These are phyloP conservation scores for Nemotelus pantherinus DNA, from an alignment of 2,888 invertebrate species.

Conservation along the genomic window DNA sequence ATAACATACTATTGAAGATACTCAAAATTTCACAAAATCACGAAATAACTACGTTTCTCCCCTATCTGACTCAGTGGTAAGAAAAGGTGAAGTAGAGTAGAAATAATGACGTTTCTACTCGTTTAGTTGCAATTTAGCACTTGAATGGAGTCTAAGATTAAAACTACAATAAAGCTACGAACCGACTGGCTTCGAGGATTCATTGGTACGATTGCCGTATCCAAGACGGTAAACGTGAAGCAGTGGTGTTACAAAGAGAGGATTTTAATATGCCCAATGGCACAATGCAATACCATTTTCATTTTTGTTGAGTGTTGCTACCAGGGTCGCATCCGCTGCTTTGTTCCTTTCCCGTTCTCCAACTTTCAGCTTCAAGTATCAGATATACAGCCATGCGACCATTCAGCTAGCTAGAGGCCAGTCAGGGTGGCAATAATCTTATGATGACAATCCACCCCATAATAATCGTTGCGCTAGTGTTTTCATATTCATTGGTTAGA, in stretches of 20 bases:
- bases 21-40: no score
- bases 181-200: background rate
- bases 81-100: background rate
- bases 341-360: no score
- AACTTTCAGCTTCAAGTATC: no score
- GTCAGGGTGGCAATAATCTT: constrained; percentile 29
- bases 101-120: constrained; percentile 25
- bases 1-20: no score
- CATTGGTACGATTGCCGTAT: background rate
- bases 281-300: constrained; percentile 39
- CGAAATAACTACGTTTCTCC: background rate
- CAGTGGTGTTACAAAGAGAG: constrained; percentile 8
- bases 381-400: no score
- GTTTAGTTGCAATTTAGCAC: constrained; percentile 39
- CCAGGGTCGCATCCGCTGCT: constrained; percentile 9
- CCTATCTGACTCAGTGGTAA: background rate
- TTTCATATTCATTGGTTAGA: constrained; percentile 39
- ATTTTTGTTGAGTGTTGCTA: constrained; percentile 30
- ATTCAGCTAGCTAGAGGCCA: background rate
- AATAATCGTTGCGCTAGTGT: constrained; percentile 24
- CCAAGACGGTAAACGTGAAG: background rate
- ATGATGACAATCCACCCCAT: background rate
- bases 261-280: constrained; percentile 40
- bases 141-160: constrained; percentile 42
- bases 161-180: constrained; percentile 35